Percentiles rank a stretch among this genome's conserved stretches.
phyloP scores from a whole-genome alignment of 1,140 invertebrate genomes.

The Drosophila pseudoobscura region DNA sequence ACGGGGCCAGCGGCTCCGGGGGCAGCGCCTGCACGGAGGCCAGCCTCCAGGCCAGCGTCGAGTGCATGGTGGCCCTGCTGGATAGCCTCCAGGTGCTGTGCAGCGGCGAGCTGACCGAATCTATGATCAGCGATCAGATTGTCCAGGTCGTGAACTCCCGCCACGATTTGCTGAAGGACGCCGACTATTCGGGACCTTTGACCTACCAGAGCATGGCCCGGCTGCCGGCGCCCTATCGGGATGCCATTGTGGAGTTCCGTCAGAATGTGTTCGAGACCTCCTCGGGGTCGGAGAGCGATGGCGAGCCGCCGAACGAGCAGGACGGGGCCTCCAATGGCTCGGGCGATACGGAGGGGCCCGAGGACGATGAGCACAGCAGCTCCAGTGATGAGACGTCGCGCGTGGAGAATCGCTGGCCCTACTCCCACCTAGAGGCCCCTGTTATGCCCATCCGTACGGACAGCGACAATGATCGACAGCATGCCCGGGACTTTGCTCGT shows the following conservation, averaged over 20 bases:
- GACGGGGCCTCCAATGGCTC: conserved; percentile 86
- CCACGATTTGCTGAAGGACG: conserved; percentile 89
- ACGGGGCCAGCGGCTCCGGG: conserved; percentile 83
- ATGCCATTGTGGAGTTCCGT: conserved; percentile 85
- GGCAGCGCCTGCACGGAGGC: conserved; percentile 87
- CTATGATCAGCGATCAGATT: conserved; percentile 83
- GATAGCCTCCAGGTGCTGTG: conserved; percentile 92
- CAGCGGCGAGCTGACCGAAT: conserved; percentile 87
- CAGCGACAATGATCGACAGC: conserved; percentile 80
- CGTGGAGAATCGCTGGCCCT: conserved; percentile 80
- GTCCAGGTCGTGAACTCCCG: conserved; percentile 88
- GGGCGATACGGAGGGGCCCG: conserved; percentile 89
- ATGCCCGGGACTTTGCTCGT: conserved; percentile 78
- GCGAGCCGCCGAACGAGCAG: conserved; percentile 84
- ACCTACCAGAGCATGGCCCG: conserved; percentile 93
- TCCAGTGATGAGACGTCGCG: conserved; percentile 80
- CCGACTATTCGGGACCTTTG: conserved; percentile 92
- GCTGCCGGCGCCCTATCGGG: conserved; percentile 89
- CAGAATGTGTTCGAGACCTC: conserved; percentile 85
- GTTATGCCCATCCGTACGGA: conserved; percentile 77
- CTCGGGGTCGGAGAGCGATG: conserved; percentile 84
- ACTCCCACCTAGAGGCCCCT: conserved; percentile 79
- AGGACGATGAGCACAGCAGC: conserved; percentile 84
- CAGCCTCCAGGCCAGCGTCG: conserved; percentile 90
- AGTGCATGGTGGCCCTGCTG: conserved; percentile 92